Evolutionary conservation across 2,888 invertebrate species (phyloP), one percentile per base, ranked within the genome.

Genomic region (Orchesellides sinensis): DNA sequence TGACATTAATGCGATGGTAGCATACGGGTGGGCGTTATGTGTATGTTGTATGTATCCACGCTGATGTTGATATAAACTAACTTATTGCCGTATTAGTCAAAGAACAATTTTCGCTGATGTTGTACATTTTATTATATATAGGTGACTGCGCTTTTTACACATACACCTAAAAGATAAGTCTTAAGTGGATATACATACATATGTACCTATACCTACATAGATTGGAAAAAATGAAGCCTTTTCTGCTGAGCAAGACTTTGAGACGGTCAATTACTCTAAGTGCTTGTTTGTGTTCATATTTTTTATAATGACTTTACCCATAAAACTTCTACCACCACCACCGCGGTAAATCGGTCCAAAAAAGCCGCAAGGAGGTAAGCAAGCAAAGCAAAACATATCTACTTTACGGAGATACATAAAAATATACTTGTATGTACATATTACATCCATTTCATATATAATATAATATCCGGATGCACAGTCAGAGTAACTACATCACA

Each of bases 241-340:
- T 80, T 80, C 72, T 72, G 79, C 79, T 65, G 79, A 80, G 72
- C 79, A 80, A 80, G 79, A 80, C 79, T 80, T 84, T 80, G 80
- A 84, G 82, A 83, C 73, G 84, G 84, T 86, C 86, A 86, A 86
- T 86, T 86, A 86, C 84, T 86, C 75, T 83, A 86, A 86, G 86
- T 86, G 86, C 84, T 86, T 86, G 86, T 86, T 86, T 84, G 78
- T 86, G 86, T 86, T 83, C 84, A 83, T 86, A 81, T 81, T 84
- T 86, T 84, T 85, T 81, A 78, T 84, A 83, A 84, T 83, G 84
- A 84, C 78, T 84, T 84, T 81, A 65, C 80, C 83, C 75, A 84
- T 84, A 80, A 80, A 80, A 80, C 72, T 80, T 80, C 72, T 69
- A 80, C 74, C 79, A 29, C 65, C 63, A 45, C 52, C 23, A 29